Conservation (phyloP, 92 coral and sea anemone genomes). For the Zoanthus sociatus region DNA sequence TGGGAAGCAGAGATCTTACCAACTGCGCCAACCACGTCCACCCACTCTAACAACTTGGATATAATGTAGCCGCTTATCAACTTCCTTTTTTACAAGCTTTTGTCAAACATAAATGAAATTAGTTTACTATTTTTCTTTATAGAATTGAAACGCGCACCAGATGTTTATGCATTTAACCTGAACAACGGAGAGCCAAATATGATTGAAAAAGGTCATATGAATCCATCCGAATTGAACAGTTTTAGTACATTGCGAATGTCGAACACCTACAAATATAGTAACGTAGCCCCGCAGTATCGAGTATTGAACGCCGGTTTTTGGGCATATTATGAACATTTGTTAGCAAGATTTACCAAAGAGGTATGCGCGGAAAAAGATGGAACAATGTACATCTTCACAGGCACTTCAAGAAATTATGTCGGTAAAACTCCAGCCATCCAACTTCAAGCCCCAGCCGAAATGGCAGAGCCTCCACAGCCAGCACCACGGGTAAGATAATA, state of each 20-base stretch:
- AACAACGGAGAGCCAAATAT: background rate
- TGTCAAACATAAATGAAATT: too few relatives aligned
- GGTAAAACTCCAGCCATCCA: background rate
- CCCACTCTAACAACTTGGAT: too few relatives aligned
- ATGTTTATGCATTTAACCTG: background rate
- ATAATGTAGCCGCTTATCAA: too few relatives aligned
- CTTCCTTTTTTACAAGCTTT: too few relatives aligned
- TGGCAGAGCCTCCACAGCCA: background rate
- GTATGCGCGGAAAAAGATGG: background rate
- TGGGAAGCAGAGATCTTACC: too few relatives aligned
- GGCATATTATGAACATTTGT: background rate
- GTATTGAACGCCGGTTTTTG: background rate
- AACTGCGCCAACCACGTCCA: too few relatives aligned
- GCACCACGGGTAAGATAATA: background rate
- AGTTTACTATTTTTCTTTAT: background rate
- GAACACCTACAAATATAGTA: background rate
- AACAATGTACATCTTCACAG: background rate
- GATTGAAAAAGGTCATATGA: slow-evolving; percentile 11
- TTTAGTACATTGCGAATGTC: background rate
- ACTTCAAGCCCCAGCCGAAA: background rate
- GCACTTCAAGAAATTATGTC: background rate
- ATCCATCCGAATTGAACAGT: slow-evolving; percentile 2
- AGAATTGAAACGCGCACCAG: background rate
- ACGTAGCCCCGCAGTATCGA: slow-evolving; percentile 19
- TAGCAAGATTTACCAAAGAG: background rate